Percentiles rank a stretch among this genome's conserved stretches.
These are phyloP conservation scores for Sylvilagus floridanus DNA, from an alignment of 2,797 vertebrate genomes.

Conservation along the genomic window DNA sequence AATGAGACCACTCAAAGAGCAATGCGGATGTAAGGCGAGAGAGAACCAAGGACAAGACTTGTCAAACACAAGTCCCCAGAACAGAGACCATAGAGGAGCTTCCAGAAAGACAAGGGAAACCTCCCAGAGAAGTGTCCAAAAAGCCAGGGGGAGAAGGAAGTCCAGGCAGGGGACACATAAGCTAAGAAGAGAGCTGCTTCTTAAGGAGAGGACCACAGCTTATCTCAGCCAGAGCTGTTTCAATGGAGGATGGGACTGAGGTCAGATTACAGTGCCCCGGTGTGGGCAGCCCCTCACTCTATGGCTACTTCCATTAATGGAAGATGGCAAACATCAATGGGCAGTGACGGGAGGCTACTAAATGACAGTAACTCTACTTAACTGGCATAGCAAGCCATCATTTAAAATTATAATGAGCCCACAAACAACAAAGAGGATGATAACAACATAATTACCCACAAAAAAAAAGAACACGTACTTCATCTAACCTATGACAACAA, in stretches of 20 bases:
- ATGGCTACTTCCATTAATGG: not conserved
- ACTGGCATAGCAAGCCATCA: not conserved
- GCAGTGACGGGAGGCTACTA: not conserved
- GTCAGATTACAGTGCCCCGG: not conserved
- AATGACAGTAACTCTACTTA: not conserved
- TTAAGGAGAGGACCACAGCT: not conserved
- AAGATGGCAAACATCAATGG: not conserved
- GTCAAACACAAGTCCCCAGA: not conserved
- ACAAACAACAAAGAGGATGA: not conserved
- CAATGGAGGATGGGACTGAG: not conserved
- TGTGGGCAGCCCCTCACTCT: not conserved
- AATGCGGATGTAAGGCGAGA: not conserved
- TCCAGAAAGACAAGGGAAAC: not conserved
- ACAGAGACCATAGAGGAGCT: not conserved
- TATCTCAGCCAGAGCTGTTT: not conserved
- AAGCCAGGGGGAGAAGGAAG: constrained; percentile 15
- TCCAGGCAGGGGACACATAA: not conserved
- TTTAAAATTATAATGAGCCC: constrained; percentile 48
- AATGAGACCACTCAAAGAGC: not conserved
- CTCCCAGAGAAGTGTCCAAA: not conserved
- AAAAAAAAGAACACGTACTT: constrained; percentile 11
- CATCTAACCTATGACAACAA: not conserved
- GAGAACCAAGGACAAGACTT: not conserved
- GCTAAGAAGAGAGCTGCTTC: not conserved
- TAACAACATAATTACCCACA: not conserved